A percentile compares a stretch with the other conserved stretches of the same genome.
Evolutionary conservation across 2,797 vertebrate genomes (phyloP).

Genomic region (Psittacula derbiana): DNA sequence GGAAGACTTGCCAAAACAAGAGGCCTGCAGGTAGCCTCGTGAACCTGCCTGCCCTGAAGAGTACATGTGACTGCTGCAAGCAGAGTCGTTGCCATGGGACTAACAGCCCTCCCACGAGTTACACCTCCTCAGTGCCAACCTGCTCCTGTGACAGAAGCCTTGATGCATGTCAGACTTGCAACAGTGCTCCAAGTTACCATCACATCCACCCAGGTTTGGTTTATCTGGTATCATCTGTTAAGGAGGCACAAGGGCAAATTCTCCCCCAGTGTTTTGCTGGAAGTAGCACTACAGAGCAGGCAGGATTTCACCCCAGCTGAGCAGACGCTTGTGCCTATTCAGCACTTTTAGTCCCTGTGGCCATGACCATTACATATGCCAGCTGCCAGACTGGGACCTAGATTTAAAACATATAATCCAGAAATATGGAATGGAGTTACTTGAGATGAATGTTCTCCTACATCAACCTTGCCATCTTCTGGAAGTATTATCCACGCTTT

Average conservation of each 20-base stretch:
- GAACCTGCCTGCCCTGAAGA: not conserved
- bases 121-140: accelerated
- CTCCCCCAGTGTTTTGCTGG: not conserved
- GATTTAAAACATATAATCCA: not conserved
- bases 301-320: accelerated
- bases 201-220: not conserved
- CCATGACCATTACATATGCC: not conserved
- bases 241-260: not conserved
- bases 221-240: not conserved
- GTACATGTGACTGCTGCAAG: not conserved
- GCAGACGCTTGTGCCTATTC: not conserved
- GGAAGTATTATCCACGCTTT: not conserved
- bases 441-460: not conserved
- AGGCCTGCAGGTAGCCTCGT: not conserved
- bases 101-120: not conserved
- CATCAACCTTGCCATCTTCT: not conserved
- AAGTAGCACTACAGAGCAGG: not conserved
- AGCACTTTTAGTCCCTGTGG: not conserved
- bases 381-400: not conserved
- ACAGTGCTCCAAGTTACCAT: not conserved
- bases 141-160: not conserved
- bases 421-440: not conserved
- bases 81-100: accelerated
- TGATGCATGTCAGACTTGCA: not conserved
- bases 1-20: not conserved